phyloP scores from a whole-genome alignment of 2,888 invertebrate species.

The Cynaeus angustus region DNA sequence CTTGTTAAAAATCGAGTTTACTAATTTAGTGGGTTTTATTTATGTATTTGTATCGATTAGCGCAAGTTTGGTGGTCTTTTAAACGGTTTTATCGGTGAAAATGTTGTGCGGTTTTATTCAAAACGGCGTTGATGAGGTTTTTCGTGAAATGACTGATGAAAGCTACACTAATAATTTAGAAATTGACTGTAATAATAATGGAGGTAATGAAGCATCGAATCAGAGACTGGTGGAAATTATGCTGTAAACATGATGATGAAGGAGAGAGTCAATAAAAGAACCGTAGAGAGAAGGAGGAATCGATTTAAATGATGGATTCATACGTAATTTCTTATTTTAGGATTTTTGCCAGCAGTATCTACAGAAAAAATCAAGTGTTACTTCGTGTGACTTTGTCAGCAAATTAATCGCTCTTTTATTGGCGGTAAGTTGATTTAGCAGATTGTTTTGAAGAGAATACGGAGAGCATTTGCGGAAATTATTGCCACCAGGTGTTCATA shows the following conservation, averaged over 20 bases:
- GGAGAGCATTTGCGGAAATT: conserved; percentile 10
- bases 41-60: too few species aligned
- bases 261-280: conserved; percentile 12
- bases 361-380: conserved; percentile 4
- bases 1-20: too few species aligned
- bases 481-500: conserved; percentile 25
- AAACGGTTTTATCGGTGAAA: too few species aligned
- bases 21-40: too few species aligned
- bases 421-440: conserved; percentile 9
- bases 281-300: neutral
- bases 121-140: conserved; percentile 7
- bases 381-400: conserved; percentile 2
- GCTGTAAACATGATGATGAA: conserved; percentile 15
- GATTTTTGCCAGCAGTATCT: neutral
- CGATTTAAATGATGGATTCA: conserved; percentile 11
- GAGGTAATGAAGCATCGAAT: conserved; percentile 15
- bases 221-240: neutral
- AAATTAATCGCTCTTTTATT: conserved; percentile 17
- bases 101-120: neutral
- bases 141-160: neutral
- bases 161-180: conserved; percentile 9
- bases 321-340: neutral
- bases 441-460: conserved; percentile 7
- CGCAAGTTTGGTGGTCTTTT: too few species aligned
- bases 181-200: conserved; percentile 19